Conservation (phyloP, 1,140 invertebrate species). For the Melanaphis sacchari region DNA sequence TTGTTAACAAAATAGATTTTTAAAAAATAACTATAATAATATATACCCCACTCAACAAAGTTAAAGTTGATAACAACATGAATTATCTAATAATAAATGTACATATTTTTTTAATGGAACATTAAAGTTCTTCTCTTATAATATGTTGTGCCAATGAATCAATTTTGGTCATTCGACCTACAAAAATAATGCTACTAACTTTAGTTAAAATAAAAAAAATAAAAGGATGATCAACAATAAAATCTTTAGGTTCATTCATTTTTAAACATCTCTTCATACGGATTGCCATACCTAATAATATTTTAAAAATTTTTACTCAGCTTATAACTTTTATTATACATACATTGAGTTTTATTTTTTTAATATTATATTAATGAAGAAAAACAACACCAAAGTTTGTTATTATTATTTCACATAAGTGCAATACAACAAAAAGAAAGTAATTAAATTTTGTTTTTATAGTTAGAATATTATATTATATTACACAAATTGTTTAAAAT, state of each 20-base stretch:
- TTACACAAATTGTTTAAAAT: neutral
- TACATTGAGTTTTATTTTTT: neutral
- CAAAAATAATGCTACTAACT: conserved; percentile 18
- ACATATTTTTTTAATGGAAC: neutral
- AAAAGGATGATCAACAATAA: conserved; percentile 36
- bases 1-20: neutral
- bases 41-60: neutral
- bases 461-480: neutral
- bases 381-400: neutral
- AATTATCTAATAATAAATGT: neutral
- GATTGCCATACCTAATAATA: conserved; percentile 27
- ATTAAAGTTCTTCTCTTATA: conserved; percentile 30
- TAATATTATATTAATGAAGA: neutral
- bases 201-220: conserved; percentile 31
- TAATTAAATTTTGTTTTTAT: neutral
- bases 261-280: conserved; percentile 28
- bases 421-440: neutral
- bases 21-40: neutral
- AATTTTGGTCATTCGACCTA: conserved; percentile 42
- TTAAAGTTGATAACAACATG: neutral
- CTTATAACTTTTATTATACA: neutral
- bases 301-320: neutral
- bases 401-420: neutral
- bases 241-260: conserved; percentile 21
- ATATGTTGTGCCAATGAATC: neutral